Evolutionary conservation across 2,797 vertebrate species (phyloP).

Genomic region (Coregonus suidteri): DNA sequence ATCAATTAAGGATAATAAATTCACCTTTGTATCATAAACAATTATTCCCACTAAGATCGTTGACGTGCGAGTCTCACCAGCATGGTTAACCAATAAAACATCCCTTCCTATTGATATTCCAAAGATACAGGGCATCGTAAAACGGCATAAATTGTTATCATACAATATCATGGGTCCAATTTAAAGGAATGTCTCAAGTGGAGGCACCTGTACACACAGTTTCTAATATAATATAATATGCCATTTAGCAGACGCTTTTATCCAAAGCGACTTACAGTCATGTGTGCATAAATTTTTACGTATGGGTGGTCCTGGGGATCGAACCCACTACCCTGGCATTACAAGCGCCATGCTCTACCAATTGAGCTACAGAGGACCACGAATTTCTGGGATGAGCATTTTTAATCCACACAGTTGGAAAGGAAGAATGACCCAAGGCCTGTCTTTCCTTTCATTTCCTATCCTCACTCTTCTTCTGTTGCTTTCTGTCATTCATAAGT

Average conservation of each 20-base stretch:
- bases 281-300: too few species aligned
- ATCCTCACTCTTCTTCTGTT: neutral
- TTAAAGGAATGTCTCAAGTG: constrained; percentile 7
- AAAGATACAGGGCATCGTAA: neutral
- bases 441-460: neutral
- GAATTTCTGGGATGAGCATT: neutral
- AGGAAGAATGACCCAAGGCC: neutral
- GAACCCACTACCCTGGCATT: too few species aligned
- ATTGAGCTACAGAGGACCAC: too few species aligned
- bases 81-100: neutral
- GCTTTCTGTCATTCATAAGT: constrained; percentile 11
- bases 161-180: constrained; percentile 23
- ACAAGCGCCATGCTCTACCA: too few species aligned
- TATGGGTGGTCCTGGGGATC: too few species aligned
- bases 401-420: constrained; percentile 10
- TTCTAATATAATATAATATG: neutral
- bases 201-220: constrained; percentile 27
- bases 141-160: constrained; percentile 26
- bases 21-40: constrained; percentile 14
- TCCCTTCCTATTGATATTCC: neutral
- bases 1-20: constrained; percentile 38
- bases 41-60: constrained; percentile 9
- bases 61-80: neutral
- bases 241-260: too few species aligned
- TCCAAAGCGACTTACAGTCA: too few species aligned